Conservation (phyloP, 2,797 vertebrate species). For the Neomorphus geoffroyi region DNA sequence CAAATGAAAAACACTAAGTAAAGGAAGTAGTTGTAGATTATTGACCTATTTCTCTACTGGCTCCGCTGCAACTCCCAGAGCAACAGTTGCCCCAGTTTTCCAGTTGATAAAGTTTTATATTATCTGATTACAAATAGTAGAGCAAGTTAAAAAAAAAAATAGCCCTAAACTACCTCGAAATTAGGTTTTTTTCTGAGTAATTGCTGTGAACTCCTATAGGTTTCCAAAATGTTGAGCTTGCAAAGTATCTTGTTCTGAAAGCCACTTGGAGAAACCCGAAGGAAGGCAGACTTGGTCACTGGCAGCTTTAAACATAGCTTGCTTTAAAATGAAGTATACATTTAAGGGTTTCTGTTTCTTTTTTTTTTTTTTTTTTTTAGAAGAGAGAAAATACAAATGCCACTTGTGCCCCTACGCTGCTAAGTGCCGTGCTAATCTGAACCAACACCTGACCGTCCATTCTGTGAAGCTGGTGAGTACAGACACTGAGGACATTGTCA, state of each 20-base stretch:
- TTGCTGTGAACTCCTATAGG: neutral
- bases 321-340: neutral
- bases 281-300: neutral
- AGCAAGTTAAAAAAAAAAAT: neutral
- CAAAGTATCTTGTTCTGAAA: neutral
- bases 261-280: neutral
- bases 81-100: neutral
- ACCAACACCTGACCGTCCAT: constrained; percentile 98
- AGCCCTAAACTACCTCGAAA: neutral
- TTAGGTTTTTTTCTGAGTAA: neutral
- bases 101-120: constrained; percentile 24
- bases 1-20: neutral
- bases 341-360: neutral
- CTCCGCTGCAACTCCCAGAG: constrained; percentile 1
- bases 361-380: constrained; percentile 73
- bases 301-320: neutral
- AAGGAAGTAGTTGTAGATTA: neutral
- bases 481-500: constrained; percentile 93
- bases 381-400: constrained; percentile 99
- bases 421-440: constrained; percentile 98
- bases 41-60: neutral
- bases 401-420: constrained; percentile 99
- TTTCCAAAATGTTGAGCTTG: neutral
- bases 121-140: neutral
- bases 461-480: constrained; percentile 98